Percentiles rank a stretch among this genome's conserved stretches.
phyloP scores from a whole-genome alignment of 1,140 invertebrate species.

The Plodia interpunctella region DNA sequence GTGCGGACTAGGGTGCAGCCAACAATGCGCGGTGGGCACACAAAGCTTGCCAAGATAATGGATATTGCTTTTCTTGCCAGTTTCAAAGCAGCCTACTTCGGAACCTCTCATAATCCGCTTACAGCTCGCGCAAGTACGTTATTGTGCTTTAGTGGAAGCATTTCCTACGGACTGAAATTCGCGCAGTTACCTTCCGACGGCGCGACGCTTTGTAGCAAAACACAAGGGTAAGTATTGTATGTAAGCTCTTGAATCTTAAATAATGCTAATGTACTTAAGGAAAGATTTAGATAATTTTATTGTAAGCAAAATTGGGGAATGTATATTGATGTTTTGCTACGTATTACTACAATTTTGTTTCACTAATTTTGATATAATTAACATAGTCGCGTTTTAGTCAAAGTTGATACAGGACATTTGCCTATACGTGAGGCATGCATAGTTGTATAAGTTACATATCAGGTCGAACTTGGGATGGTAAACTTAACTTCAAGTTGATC shows the following conservation, averaged over 20 bases:
- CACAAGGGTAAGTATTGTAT: slow-evolving; percentile 14
- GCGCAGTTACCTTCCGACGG: slow-evolving; percentile 33
- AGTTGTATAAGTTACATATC: too few species aligned
- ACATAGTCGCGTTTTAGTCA: too few species aligned
- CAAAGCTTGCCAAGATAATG: slow-evolving; percentile 68
- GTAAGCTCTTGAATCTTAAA: slow-evolving; percentile 15
- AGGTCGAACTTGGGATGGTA: too few species aligned
- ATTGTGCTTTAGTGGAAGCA: slow-evolving; percentile 62
- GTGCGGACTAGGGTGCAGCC: slow-evolving; percentile 27
- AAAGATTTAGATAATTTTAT: neutral
- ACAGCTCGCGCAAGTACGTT: slow-evolving; percentile 57
- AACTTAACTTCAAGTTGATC: too few species aligned
- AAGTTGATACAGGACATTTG: too few species aligned
- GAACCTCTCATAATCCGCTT: slow-evolving; percentile 70
- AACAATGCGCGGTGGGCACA: slow-evolving; percentile 48
- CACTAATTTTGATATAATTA: too few species aligned
- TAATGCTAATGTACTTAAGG: slow-evolving; percentile 6
- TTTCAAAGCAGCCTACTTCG: slow-evolving; percentile 70
- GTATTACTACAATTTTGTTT: too few species aligned
- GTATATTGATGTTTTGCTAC: too few species aligned
- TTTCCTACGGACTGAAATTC: slow-evolving; percentile 47
- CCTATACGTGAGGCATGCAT: too few species aligned
- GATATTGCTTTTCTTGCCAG: slow-evolving; percentile 72
- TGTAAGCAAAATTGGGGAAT: too few species aligned
- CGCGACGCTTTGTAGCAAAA: slow-evolving; percentile 23